A percentile compares a stretch with the other conserved stretches of the same genome.
Evolutionary conservation across 2,888 invertebrate species (phyloP).

Genomic region (Flexamia atlantica): DNA sequence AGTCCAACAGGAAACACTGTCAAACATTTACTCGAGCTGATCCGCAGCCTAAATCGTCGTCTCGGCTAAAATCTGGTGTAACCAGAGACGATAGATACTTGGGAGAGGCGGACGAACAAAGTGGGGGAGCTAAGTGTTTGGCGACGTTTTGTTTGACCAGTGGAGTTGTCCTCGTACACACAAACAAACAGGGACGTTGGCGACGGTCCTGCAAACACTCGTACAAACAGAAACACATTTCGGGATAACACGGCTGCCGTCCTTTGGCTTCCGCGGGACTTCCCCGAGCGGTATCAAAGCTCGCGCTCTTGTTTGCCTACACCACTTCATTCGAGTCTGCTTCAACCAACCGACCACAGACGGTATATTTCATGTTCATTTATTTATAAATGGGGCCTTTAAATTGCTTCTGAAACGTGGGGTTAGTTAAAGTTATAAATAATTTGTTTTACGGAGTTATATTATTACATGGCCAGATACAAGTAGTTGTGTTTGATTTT

Average conservation of each 20-base stretch:
- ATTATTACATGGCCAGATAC: too few species aligned
- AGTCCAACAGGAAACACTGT: not conserved
- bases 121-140: slow-evolving; percentile 59
- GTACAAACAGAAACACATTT: slow-evolving; percentile 58
- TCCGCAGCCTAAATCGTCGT: not conserved
- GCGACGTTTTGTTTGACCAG: slow-evolving; percentile 55
- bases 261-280: slow-evolving; percentile 22
- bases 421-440: too few species aligned
- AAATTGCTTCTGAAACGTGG: too few species aligned
- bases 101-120: slow-evolving; percentile 17
- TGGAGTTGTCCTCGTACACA: slow-evolving; percentile 51
- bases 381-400: not conserved
- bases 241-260: slow-evolving; percentile 43
- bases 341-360: not conserved
- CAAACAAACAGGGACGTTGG: slow-evolving; percentile 59
- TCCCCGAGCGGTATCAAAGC: not conserved
- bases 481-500: too few species aligned
- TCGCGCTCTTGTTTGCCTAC: not conserved
- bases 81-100: slow-evolving; percentile 47
- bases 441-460: too few species aligned
- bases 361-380: not conserved
- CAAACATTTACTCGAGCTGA: not conserved
- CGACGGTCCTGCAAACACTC: slow-evolving; percentile 56
- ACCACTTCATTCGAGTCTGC: slow-evolving; percentile 29
- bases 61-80: slow-evolving; percentile 35